A percentile compares a stretch with the other conserved stretches of the same genome.
phyloP scores from a whole-genome alignment of 2,113 vertebrate genomes.

The Gorsachius goisagi region DNA sequence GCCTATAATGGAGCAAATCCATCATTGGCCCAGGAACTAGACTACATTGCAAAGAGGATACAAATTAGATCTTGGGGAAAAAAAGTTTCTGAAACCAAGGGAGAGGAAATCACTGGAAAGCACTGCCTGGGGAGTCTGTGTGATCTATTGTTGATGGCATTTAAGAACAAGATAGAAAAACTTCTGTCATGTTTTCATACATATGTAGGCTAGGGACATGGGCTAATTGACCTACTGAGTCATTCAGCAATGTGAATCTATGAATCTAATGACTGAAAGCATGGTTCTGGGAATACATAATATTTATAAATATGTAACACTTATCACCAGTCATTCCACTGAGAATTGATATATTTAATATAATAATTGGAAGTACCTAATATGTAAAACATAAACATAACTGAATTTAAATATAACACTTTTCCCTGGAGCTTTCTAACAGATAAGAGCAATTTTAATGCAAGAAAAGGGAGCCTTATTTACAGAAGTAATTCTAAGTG shows the following conservation, averaged over 20 bases:
- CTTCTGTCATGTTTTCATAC: background rate
- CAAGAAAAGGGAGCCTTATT: background rate
- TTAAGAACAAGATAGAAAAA: background rate
- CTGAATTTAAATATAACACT: background rate
- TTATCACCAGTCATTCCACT: background rate
- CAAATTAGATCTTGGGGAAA: background rate
- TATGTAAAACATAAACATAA: background rate
- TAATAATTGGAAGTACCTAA: background rate
- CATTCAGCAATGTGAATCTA: background rate
- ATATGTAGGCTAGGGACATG: background rate
- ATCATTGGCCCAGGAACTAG: background rate
- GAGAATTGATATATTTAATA: slow-evolving; percentile 14
- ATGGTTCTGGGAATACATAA: background rate
- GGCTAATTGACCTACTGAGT: background rate
- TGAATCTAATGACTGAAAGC: background rate
- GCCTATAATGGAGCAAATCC: background rate
- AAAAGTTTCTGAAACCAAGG: background rate
- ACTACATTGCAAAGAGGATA: background rate
- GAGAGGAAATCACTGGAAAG: background rate
- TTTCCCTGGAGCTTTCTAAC: background rate
- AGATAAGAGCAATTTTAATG: background rate
- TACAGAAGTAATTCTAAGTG: background rate
- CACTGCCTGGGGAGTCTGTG: background rate
- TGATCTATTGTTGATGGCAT: background rate
- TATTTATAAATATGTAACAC: slow-evolving; percentile 36